phyloP scores from a whole-genome alignment of 2,113 vertebrate genomes.

The Coryphaenoides rupestris region DNA sequence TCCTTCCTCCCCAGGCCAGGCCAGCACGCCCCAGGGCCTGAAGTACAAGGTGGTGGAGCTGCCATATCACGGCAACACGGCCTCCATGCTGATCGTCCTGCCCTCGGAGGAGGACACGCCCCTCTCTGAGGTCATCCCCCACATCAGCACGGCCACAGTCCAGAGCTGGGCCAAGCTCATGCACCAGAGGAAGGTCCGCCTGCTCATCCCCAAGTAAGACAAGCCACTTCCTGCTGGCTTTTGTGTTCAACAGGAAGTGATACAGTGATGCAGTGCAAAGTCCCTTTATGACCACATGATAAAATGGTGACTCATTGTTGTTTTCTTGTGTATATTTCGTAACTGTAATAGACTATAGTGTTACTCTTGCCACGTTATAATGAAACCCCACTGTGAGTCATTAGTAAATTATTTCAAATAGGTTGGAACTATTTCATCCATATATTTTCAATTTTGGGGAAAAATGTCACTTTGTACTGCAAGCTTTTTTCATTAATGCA shows the following conservation, averaged over 20 bases:
- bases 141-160: constrained; percentile 88
- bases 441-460: too few species aligned
- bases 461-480: too few species aligned
- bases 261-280: background rate
- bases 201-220: constrained; percentile 89
- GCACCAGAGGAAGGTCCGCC: constrained; percentile 81
- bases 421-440: too few species aligned
- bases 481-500: too few species aligned
- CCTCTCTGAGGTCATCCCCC: constrained; percentile 80
- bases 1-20: constrained; percentile 69
- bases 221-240: too few species aligned
- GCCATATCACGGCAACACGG: constrained; percentile 85
- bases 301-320: background rate
- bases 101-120: constrained; percentile 77
- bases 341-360: background rate
- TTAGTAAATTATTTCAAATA: too few species aligned
- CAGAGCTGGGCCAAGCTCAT: constrained; percentile 84
- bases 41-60: constrained; percentile 90
- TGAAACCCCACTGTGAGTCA: too few species aligned
- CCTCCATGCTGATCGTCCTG: constrained; percentile 90
- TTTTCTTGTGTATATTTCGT: background rate
- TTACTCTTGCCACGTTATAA: too few species aligned
- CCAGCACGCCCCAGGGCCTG: constrained; percentile 80
- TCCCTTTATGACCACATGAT: background rate
- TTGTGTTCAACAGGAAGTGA: background rate